Evolutionary conservation across 2,113 vertebrate genomes (phyloP).

Genomic region (Microtus pennsylvanicus): DNA sequence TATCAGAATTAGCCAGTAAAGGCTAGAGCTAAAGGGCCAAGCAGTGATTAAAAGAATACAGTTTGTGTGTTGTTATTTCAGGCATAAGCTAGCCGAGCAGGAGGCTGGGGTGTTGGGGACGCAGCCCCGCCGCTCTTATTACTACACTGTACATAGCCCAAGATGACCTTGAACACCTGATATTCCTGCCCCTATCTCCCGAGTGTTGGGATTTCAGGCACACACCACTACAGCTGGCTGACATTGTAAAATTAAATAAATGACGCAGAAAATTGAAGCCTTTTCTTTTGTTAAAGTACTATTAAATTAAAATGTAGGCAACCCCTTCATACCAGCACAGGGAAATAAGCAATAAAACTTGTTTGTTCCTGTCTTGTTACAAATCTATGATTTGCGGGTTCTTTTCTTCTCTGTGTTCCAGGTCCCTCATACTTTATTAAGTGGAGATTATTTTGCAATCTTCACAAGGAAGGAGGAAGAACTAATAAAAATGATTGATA

Average conservation of each 20-base stretch:
- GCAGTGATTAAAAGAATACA: no score
- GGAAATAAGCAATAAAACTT: neutral
- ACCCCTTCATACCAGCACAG: neutral
- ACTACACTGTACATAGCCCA: neutral
- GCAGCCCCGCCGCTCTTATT: no score
- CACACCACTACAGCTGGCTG: neutral
- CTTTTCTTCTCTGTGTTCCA: neutral
- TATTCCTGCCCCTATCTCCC: neutral
- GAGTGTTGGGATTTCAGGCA: neutral
- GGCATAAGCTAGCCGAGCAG: no score
- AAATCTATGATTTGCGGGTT: neutral
- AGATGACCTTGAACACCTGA: neutral
- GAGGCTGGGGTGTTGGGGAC: no score
- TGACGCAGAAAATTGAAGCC: neutral
- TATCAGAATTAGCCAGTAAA: no score
- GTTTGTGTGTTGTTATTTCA: no score
- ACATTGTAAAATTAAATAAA: neutral
- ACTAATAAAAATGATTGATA: conserved; percentile 57
- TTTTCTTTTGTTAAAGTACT: conserved; percentile 36
- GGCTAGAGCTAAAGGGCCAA: no score
- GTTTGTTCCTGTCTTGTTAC: neutral
- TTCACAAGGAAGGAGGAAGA: conserved; percentile 30
- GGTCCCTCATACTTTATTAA: conserved; percentile 35
- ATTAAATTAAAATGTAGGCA: neutral
- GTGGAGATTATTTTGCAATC: neutral